Evolutionary conservation across 2,888 invertebrate species (phyloP).

Genomic region (Gasteruption jaculator): DNA sequence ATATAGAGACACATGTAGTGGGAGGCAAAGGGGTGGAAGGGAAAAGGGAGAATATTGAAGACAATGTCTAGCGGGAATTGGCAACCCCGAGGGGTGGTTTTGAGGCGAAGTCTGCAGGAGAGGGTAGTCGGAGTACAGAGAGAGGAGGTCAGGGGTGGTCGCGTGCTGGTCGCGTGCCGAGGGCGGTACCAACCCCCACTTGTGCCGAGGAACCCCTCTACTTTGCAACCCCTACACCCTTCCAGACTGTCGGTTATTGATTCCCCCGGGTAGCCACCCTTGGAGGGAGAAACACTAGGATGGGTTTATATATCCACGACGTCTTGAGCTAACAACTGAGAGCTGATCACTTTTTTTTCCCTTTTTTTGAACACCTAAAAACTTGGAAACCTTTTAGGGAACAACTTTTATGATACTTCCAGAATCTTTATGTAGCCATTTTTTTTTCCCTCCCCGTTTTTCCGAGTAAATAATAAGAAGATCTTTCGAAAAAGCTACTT

Average conservation of each 20-base stretch:
- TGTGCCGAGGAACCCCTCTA: conserved; percentile 20
- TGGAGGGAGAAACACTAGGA: conserved; percentile 27
- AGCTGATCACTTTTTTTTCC: no score
- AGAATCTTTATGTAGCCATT: no score
- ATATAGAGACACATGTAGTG: conserved; percentile 11
- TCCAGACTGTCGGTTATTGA: conserved; percentile 45
- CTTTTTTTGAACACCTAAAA: no score
- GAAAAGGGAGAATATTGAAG: conserved; percentile 15
- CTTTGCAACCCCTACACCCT: conserved; percentile 29
- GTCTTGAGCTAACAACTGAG: not conserved
- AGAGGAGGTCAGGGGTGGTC: conserved; percentile 29
- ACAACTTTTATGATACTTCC: no score
- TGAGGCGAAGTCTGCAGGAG: not conserved
- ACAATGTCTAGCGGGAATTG: conserved; percentile 16
- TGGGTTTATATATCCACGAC: no score
- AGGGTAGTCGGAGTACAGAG: not conserved
- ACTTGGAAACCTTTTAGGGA: no score
- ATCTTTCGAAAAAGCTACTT: no score
- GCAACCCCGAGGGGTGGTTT: conserved; percentile 17
- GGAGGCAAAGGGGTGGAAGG: conserved; percentile 5
- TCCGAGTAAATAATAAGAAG: no score
- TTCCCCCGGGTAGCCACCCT: conserved; percentile 47
- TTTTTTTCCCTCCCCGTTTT: no score
- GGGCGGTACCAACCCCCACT: conserved; percentile 43
- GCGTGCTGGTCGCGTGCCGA: conserved; percentile 51